Percentiles rank a stretch among this genome's conserved stretches.
phyloP scores from a whole-genome alignment of 2,888 invertebrate genomes.

The Suillia variegata region DNA sequence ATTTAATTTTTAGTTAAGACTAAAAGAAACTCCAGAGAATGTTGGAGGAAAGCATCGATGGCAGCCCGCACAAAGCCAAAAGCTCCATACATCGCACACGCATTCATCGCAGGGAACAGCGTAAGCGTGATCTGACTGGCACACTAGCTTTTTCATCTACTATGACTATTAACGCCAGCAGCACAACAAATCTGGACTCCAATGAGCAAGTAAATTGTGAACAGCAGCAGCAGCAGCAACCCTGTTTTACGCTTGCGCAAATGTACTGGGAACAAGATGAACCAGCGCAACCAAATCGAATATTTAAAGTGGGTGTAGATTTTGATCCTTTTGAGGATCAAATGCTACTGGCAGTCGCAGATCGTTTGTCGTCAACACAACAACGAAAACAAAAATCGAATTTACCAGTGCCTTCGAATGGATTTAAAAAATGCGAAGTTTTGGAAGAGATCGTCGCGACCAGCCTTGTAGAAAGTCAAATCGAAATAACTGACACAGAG shows the following conservation, averaged over 20 bases:
- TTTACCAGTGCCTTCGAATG: background rate
- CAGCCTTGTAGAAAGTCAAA: background rate
- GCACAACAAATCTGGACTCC: too few relatives aligned
- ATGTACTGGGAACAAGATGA: too few relatives aligned
- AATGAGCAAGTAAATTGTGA: too few relatives aligned
- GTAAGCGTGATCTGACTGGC: background rate
- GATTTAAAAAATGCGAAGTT: background rate
- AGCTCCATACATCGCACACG: background rate
- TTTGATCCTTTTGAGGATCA: background rate
- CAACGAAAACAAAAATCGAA: background rate
- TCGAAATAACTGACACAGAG: background rate
- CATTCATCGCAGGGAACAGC: background rate
- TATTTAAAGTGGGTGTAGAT: too few relatives aligned
- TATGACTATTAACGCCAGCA: too few relatives aligned
- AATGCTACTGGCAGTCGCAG: background rate
- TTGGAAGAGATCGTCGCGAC: background rate
- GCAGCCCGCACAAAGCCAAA: background rate
- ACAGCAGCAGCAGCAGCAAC: too few relatives aligned
- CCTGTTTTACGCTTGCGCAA: too few relatives aligned
- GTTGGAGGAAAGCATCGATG: background rate
- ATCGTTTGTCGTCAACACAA: background rate
- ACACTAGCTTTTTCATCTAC: too few relatives aligned
- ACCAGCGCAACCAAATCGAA: too few relatives aligned
- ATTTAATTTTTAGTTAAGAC: too few relatives aligned
- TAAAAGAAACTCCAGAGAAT: too few relatives aligned